A percentile compares a stretch with the other conserved stretches of the same genome.
Evolutionary conservation across 2,797 vertebrate genomes (phyloP).

Genomic region (Odontamblyopus rebecca): DNA sequence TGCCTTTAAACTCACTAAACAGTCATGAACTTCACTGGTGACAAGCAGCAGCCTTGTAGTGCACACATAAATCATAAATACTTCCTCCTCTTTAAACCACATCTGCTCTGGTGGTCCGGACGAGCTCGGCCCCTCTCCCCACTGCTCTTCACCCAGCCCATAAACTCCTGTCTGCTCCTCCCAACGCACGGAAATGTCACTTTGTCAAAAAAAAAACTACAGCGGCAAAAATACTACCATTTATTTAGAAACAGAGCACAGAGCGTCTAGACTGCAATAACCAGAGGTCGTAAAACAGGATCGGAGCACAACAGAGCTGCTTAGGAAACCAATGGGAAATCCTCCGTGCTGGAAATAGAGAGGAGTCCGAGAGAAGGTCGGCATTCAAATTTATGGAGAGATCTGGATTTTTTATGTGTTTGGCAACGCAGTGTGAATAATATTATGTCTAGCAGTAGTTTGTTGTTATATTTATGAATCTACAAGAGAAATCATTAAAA

Average conservation of each 20-base stretch:
- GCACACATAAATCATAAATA: conserved; percentile 41
- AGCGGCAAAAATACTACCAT: background rate
- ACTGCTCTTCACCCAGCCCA: conserved; percentile 19
- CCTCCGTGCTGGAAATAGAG: background rate
- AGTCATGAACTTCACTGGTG: conserved; percentile 36
- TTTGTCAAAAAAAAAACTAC: conserved; percentile 25
- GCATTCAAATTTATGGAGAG: background rate
- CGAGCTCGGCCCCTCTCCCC: conserved; percentile 10
- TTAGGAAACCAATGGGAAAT: background rate
- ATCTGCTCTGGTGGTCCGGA: conserved; percentile 31
- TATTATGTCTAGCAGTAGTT: background rate
- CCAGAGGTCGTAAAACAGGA: background rate
- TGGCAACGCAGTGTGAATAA: background rate
- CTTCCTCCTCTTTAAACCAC: conserved; percentile 37
- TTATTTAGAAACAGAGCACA: conserved; percentile 7
- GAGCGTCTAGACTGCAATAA: conserved; percentile 4
- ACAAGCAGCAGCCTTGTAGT: conserved; percentile 34
- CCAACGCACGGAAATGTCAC: conserved; percentile 17
- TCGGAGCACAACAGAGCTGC: background rate
- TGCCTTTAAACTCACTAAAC: conserved; percentile 16
- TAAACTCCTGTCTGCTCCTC: conserved; percentile 34
- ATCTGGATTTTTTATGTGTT: conserved; percentile 2
- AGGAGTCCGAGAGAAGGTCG: background rate
- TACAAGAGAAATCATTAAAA: no score
- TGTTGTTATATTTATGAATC: conserved; percentile 6